Evolutionary conservation across 2,888 invertebrate species (phyloP).

Genomic region (Danaus chrysippus): DNA sequence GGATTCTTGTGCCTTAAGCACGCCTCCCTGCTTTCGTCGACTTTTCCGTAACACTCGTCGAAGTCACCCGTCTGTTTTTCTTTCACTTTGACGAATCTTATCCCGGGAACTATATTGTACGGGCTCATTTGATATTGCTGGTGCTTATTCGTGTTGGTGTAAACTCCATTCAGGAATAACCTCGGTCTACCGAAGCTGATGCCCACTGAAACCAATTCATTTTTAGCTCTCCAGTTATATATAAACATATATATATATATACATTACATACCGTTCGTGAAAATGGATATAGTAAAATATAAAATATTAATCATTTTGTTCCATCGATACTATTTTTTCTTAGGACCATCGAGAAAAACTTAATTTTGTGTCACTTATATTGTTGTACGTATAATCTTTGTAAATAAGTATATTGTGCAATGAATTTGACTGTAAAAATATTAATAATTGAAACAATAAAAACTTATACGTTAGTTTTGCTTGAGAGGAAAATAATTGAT

Average conservation of each 20-base stretch:
- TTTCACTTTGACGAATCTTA: not conserved
- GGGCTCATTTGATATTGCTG: not conserved
- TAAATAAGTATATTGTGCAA: no score
- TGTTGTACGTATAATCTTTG: no score
- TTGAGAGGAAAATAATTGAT: not conserved
- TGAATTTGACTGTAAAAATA: no score
- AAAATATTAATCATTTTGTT: no score
- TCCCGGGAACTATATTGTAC: not conserved
- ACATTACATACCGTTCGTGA: no score
- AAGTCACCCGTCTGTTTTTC: not conserved
- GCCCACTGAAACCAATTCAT: not conserved
- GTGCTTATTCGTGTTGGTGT: not conserved
- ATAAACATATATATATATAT: no score
- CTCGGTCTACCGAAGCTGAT: not conserved
- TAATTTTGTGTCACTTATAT: no score
- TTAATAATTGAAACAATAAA: not conserved
- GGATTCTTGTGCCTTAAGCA: not conserved
- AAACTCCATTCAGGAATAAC: not conserved
- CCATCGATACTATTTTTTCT: no score
- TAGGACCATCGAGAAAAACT: no score
- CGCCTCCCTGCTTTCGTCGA: not conserved
- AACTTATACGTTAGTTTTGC: not conserved
- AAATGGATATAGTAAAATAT: no score
- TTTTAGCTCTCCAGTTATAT: not conserved
- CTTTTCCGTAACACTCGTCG: not conserved